Evolutionary conservation across 2,888 invertebrate species (phyloP).

Genomic region (Odontocerum albicorne): DNA sequence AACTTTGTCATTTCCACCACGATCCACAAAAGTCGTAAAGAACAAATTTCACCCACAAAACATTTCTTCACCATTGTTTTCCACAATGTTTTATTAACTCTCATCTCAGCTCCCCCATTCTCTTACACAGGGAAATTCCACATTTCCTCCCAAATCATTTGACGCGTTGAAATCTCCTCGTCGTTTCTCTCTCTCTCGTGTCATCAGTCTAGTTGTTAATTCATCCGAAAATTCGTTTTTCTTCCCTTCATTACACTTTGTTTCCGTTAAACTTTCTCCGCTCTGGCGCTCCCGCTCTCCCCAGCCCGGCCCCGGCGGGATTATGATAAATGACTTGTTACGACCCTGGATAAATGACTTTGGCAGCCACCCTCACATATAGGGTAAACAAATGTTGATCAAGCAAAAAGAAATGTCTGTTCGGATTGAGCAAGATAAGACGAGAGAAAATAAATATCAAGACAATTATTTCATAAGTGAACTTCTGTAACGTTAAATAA

Average conservation of each 20-base stretch:
- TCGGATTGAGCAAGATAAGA: no score
- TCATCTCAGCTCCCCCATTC: constrained; percentile 10
- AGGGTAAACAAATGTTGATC: no score
- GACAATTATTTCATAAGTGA: no score
- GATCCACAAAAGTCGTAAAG: no score
- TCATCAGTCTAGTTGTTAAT: constrained; percentile 35
- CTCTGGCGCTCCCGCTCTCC: constrained; percentile 10
- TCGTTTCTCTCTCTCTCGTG: constrained; percentile 9
- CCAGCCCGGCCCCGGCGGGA: constrained; percentile 22
- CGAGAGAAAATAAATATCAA: no score
- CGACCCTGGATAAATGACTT: constrained; percentile 11
- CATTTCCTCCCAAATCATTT: not conserved
- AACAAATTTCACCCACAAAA: no score
- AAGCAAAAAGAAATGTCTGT: no score
- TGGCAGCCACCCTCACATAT: no score
- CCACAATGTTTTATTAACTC: no score
- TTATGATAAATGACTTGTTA: constrained; percentile 32
- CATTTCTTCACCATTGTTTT: no score
- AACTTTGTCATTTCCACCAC: no score
- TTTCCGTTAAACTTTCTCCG: constrained; percentile 14
- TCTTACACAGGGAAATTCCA: not conserved
- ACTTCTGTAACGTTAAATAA: no score
- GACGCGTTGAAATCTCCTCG: constrained; percentile 5
- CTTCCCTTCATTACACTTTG: constrained; percentile 32
- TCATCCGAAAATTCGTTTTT: constrained; percentile 34